A percentile compares a stretch with the other conserved stretches of the same genome.
Conservation (phyloP, 2,888 invertebrate genomes). For the Unio pictorum region DNA sequence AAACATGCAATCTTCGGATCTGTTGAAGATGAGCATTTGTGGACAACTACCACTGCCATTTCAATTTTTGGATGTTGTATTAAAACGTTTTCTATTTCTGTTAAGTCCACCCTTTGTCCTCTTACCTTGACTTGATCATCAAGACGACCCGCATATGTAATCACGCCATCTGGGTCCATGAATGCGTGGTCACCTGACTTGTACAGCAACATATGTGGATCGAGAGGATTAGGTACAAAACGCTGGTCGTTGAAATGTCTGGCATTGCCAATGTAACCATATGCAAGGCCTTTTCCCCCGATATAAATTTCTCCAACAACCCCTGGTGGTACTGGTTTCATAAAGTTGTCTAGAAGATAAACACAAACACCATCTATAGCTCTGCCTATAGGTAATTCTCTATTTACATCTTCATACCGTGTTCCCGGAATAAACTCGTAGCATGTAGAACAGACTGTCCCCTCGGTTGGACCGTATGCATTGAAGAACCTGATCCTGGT, state of each 20-base stretch:
- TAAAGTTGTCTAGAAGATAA: conserved; percentile 83
- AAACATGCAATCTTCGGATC: conserved; percentile 46
- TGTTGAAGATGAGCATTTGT: conserved; percentile 27
- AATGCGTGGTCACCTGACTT: conserved; percentile 89
- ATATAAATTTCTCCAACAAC: conserved; percentile 88
- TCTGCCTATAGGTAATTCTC: conserved; percentile 87
- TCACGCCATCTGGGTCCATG: conserved; percentile 77
- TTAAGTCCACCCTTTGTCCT: conserved; percentile 88
- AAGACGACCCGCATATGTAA: conserved; percentile 83
- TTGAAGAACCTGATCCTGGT: conserved; percentile 80
- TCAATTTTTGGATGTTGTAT: conserved; percentile 51
- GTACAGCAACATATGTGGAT: conserved; percentile 74
- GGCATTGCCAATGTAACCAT: conserved; percentile 82
- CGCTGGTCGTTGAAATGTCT: conserved; percentile 73
- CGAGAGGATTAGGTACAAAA: conserved; percentile 42
- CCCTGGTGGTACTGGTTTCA: conserved; percentile 81
- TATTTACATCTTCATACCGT: conserved; percentile 57
- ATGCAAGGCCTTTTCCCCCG: conserved; percentile 84
- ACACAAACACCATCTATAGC: conserved; percentile 86
- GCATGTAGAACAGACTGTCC: conserved; percentile 92
- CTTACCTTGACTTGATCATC: conserved; percentile 78
- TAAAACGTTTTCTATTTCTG: conserved; percentile 80
- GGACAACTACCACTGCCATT: conserved; percentile 46
- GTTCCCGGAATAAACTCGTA: conserved; percentile 76
- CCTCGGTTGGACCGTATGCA: conserved; percentile 92